Percentiles rank a stretch among this genome's conserved stretches.
Evolutionary conservation across 2,797 vertebrate species (phyloP).

Genomic region (Sebastes reedi): DNA sequence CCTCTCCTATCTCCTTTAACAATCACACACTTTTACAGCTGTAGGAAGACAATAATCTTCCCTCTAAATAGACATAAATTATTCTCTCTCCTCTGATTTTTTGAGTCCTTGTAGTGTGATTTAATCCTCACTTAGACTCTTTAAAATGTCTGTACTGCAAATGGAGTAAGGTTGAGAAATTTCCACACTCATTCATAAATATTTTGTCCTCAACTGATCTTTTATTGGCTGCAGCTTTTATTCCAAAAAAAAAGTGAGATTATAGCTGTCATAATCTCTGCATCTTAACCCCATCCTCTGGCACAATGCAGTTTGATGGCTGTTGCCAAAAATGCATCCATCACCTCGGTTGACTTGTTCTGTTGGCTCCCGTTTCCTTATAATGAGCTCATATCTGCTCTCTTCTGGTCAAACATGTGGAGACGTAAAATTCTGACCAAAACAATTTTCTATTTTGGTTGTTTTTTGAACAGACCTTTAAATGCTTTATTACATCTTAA

Average conservation of each 20-base stretch:
- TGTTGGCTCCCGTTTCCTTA: neutral
- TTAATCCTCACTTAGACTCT: neutral
- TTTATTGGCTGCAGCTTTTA: constrained; percentile 7
- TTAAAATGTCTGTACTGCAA: neutral
- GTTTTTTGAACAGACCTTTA: neutral
- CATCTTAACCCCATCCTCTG: neutral
- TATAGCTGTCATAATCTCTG: constrained; percentile 32
- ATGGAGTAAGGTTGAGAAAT: neutral
- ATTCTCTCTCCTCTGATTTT: neutral
- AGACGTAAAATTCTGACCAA: neutral
- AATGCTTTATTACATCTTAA: neutral
- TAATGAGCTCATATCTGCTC: neutral
- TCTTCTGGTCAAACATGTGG: neutral
- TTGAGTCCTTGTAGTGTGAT: neutral
- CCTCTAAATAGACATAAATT: neutral
- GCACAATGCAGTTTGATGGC: neutral
- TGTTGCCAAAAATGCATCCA: neutral
- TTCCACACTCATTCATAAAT: neutral
- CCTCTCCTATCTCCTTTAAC: neutral
- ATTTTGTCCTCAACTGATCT: neutral
- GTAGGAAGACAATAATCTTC: neutral
- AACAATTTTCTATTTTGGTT: neutral
- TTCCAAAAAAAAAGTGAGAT: neutral
- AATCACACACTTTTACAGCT: neutral
- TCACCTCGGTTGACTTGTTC: neutral